phyloP scores from a whole-genome alignment of 92 coral and sea anemone genomes.

The Chrysogorgia sp. region DNA sequence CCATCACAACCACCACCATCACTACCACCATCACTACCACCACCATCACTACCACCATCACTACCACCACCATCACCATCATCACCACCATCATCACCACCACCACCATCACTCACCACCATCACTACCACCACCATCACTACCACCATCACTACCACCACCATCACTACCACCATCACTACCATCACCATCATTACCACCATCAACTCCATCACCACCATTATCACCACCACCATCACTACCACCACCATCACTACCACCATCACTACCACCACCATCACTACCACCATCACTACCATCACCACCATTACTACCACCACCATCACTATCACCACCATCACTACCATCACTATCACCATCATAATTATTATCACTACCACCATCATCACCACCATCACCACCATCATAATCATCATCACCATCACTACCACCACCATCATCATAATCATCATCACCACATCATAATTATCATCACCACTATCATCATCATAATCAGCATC shows the following conservation, averaged over 20 bases:
- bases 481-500: not conserved
- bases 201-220: not conserved
- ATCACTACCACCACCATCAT: not conserved
- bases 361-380: not conserved
- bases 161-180: not conserved
- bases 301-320: not conserved
- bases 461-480: too few relatives aligned
- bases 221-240: constrained; percentile 81
- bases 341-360: not conserved
- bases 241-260: not conserved
- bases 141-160: not conserved
- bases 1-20: not conserved
- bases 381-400: not conserved
- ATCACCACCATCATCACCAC: not conserved
- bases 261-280: not conserved
- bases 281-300: not conserved
- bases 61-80: not conserved
- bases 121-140: too few relatives aligned
- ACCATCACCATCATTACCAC: not conserved
- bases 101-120: not conserved
- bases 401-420: not conserved
- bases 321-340: not conserved
- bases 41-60: not conserved
- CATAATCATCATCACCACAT: not conserved
- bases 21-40: not conserved